Evolutionary conservation across 2,797 vertebrate genomes (phyloP).

Genomic region (Coregonus sp.): DNA sequence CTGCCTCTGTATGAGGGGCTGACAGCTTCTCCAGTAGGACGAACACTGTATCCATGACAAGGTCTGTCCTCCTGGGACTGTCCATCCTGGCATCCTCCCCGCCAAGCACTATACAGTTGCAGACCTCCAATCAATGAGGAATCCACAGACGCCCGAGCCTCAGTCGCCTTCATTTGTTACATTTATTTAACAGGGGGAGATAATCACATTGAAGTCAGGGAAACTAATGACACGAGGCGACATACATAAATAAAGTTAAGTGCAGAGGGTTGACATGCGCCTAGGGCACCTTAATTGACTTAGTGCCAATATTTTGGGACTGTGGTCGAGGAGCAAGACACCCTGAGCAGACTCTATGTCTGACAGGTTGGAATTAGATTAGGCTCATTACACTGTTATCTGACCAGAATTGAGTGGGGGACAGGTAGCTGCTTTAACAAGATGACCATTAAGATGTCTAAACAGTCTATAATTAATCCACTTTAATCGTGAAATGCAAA

Average conservation of each 20-base stretch:
- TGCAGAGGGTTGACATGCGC: constrained; percentile 20
- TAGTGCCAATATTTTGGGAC: constrained; percentile 28
- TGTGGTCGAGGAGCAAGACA: constrained; percentile 14
- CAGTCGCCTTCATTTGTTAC: constrained; percentile 30
- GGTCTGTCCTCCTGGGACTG: neutral
- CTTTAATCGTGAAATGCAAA: neutral
- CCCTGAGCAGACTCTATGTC: neutral
- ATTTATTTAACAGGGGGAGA: constrained; percentile 33
- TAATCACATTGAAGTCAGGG: constrained; percentile 43
- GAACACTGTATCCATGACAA: constrained; percentile 12
- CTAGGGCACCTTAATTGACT: constrained; percentile 26
- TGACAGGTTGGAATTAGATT: neutral
- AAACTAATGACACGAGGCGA: constrained; percentile 42
- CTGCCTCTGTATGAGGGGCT: neutral
- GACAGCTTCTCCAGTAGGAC: neutral
- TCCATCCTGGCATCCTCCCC: neutral
- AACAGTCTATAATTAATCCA: neutral
- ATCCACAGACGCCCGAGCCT: constrained; percentile 23
- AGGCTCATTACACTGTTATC: neutral
- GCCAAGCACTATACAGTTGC: neutral
- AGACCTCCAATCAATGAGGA: constrained; percentile 43
- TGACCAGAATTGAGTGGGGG: neutral
- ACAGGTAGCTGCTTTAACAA: constrained; percentile 7
- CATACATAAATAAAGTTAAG: constrained; percentile 34
- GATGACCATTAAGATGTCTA: neutral